Conservation (phyloP, 2,113 vertebrate genomes). For the Parus major region DNA sequence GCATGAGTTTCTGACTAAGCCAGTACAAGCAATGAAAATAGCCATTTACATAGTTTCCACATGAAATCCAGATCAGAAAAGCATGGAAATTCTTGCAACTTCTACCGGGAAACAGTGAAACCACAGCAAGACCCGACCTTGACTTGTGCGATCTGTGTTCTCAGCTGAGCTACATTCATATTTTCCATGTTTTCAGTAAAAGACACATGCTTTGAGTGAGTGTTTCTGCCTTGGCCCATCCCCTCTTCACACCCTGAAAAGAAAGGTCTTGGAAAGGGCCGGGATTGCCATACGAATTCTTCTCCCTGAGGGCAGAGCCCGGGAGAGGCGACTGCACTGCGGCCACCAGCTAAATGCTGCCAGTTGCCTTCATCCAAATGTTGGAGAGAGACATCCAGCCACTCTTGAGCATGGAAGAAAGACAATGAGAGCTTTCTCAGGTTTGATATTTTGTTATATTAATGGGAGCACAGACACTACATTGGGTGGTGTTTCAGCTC, state of each 20-base stretch:
- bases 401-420: background rate
- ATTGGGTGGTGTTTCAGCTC: background rate
- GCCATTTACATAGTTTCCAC: constrained; percentile 53
- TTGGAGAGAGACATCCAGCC: background rate
- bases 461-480: background rate
- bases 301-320: rapidly evolving
- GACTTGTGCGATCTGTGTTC: constrained; percentile 7
- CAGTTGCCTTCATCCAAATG: background rate
- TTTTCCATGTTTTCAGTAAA: constrained; percentile 24
- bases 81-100: constrained; percentile 56
- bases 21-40: constrained; percentile 26
- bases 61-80: constrained; percentile 43
- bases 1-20: constrained; percentile 33
- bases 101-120: constrained; percentile 26
- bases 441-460: background rate
- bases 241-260: background rate
- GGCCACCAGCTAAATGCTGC: background rate
- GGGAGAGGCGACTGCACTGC: rapidly evolving
- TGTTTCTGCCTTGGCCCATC: background rate
- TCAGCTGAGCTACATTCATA: constrained; percentile 23
- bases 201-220: background rate
- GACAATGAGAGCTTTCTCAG: background rate
- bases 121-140: constrained; percentile 28
- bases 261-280: background rate
- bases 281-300: background rate